These are phyloP conservation scores for Drosophila gunungcola DNA, from an alignment of 1,140 invertebrate species.

Conservation along the genomic window DNA sequence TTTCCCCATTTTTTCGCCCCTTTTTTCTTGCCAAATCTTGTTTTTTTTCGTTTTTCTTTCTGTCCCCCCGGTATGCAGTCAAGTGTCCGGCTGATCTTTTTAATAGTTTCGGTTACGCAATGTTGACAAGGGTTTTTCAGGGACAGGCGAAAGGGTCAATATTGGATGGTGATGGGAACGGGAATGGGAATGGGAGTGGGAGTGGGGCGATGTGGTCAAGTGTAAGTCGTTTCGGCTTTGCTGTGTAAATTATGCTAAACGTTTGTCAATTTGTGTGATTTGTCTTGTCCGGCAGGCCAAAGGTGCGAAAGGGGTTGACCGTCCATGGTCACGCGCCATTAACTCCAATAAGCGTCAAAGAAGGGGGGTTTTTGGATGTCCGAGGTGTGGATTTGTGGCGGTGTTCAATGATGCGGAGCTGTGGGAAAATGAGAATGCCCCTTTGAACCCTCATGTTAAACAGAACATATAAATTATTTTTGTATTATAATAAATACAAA, in stretches of 20 bases:
- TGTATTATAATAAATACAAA: too few species aligned
- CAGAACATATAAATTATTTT: too few species aligned
- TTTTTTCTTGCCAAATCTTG: slow-evolving; percentile 2
- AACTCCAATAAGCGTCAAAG: slow-evolving; percentile 47
- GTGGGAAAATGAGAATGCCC: not conserved
- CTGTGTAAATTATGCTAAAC: slow-evolving; percentile 82
- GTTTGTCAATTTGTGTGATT: slow-evolving; percentile 82
- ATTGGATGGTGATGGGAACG: slow-evolving; percentile 16
- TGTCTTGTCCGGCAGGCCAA: slow-evolving; percentile 54
- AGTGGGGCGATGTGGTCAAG: slow-evolving; percentile 59
- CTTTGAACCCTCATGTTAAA: not conserved
- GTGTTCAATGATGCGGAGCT: not conserved
- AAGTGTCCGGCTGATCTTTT: slow-evolving; percentile 77
- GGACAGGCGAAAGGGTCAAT: slow-evolving; percentile 68
- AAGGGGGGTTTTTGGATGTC: not conserved
- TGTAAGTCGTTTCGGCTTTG: slow-evolving; percentile 68
- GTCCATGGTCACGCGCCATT: slow-evolving; percentile 62
- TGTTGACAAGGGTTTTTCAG: slow-evolving; percentile 74
- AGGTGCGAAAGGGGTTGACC: slow-evolving; percentile 67
- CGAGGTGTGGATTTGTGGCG: slow-evolving; percentile 34
- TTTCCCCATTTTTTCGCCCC: slow-evolving; percentile 15
- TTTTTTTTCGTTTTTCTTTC: not conserved
- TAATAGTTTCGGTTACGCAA: slow-evolving; percentile 81
- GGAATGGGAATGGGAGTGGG: too few species aligned
- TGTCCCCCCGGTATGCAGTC: slow-evolving; percentile 9